Evolutionary conservation across 1,140 invertebrate genomes (phyloP), one percentile per base, ranked within the genome.

Genomic region (Orchesella cincta): DNA sequence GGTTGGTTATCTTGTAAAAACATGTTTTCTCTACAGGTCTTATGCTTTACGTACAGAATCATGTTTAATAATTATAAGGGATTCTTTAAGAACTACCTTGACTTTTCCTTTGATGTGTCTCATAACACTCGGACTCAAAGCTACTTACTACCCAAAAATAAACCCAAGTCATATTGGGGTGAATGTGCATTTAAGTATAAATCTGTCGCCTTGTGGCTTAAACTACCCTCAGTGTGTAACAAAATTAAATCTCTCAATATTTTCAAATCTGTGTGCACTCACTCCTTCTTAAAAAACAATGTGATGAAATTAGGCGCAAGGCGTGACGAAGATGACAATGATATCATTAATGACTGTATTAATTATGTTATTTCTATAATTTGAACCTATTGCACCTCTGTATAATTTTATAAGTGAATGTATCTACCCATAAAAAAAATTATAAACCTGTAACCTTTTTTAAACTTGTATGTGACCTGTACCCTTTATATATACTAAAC

Each of bases 11-110:
- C 8, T 23, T 14, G 20, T 12, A 46, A 73, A 73, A 8, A 73
- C 46, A 3, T 73, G 8, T 31, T 31, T n/a, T 1, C 29, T 18
- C 33, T 31, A 12, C n/a, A 2, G 8, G 12, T 33, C 2, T 16
- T 67, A 31, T 26, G 29, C 8, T 67, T 67, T 67, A 3, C 33
- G 26, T 31, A 31, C 23, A 67, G 33, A 14, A 16, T 3, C 8
- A 8, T 67, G 29, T 5, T 8, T 31, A 18, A 12, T 29, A 67
- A 67, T 67, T 26, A 67, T 3, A 1, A n/a, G 2, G 31, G 33
- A 31, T 67, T 31, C 62, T 67, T 67, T 67, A 14, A 67, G 5
- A 31, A 67, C 31, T 67, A 31, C n/a, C 12, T 67, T 29, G 62
- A 67, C 28, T 31, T 67, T 1, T 31, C 26, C n/a, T 1, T 3